phyloP scores from a whole-genome alignment of 2,113 vertebrate genomes.

The Strix uralensis region DNA sequence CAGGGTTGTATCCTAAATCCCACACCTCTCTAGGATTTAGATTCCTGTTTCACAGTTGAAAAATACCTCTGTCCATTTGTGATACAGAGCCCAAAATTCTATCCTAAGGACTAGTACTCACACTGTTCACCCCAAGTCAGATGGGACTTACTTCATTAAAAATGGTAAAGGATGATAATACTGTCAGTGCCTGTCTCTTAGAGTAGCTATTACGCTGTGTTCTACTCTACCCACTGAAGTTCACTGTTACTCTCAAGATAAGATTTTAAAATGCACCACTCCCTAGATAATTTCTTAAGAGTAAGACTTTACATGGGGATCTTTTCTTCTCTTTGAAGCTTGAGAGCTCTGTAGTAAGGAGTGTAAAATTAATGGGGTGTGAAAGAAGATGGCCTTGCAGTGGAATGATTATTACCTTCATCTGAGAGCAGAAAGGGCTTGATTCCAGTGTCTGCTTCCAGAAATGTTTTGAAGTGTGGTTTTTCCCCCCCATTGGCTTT shows the following conservation, averaged over 20 bases:
- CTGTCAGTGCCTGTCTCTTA: not conserved
- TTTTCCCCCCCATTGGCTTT: not conserved
- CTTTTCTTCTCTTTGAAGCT: not conserved
- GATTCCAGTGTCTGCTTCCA: not conserved
- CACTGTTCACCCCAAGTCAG: not conserved
- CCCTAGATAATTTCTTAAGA: not conserved
- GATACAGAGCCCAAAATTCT: not conserved
- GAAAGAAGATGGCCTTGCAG: not conserved
- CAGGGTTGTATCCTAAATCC: not conserved
- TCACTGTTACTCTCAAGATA: not conserved
- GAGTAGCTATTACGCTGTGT: not conserved
- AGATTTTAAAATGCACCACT: not conserved
- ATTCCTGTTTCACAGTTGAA: not conserved
- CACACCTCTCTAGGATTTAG: not conserved
- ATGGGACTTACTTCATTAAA: not conserved
- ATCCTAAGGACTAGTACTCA: not conserved
- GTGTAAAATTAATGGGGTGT: not conserved
- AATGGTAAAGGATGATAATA: not conserved
- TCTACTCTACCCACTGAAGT: not conserved
- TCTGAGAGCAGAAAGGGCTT: not conserved
- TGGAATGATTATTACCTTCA: not conserved
- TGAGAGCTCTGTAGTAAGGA: not conserved
- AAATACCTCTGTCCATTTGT: not conserved
- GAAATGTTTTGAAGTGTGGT: not conserved
- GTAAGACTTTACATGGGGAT: not conserved